Evolutionary conservation across 1,140 invertebrate genomes (phyloP), one percentile per base, ranked within the genome.

Genomic region (Diabrotica undecimpunctata): DNA sequence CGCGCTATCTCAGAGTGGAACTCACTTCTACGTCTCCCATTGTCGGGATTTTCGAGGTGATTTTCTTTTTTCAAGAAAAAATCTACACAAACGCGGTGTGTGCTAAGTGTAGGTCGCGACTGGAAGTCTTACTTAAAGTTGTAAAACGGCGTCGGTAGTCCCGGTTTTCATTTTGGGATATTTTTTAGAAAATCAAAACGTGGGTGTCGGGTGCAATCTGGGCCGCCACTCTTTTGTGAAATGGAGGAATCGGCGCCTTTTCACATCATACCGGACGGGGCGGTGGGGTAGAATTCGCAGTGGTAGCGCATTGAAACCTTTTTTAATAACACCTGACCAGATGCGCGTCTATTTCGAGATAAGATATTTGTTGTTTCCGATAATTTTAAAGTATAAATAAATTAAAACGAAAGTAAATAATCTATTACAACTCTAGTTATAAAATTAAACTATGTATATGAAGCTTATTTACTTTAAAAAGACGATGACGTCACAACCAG

Each of bases 11-110:
- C n/a, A n/a, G n/a, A n/a, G n/a, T 89, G 84, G 90, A 89, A 84
- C 88, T 86, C 66, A 89, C 86, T 81, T 93, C 91, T 77, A 93
- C 91, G 84, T 93, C 91, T 79, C 90, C 90, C 91, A 94, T 92
- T 80, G 38, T 63, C 35, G 58, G n/a, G 9, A 25, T 62, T 56
- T 55, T 50, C 50, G 41, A 46, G 8, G 41, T 46, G 41, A 6
- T 46, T 46, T 46, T 3, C 41, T 8, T 10, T 5, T 25, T 25
- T 25, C 25, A 25, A 25, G 25, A 25, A 25, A 41, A 64, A 65
- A 59, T 59, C 14, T 56, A 68, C 64, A 68, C 70, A 68, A 67
- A 66, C 68, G 68, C 65, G 68, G 68, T 65, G 73, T n/a, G n/a
- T 65, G 63, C 69, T 60, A 60, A 60, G 61, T 70, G 61, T 57